These are phyloP conservation scores for silkworm (Bombyx mori) DNA, from an alignment of 1,140 invertebrate species.

Conservation along the genomic window DNA sequence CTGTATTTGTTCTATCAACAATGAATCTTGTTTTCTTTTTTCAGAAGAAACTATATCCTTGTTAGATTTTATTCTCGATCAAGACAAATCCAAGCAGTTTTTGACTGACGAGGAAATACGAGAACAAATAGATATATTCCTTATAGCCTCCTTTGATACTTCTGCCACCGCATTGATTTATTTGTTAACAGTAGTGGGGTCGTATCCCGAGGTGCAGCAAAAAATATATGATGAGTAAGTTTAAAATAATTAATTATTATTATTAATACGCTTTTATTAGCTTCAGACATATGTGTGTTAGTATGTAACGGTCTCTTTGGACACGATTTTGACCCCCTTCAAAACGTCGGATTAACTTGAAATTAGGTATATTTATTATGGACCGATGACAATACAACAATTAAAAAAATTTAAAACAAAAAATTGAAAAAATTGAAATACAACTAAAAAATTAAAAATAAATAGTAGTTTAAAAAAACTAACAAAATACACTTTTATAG, in stretches of 20 bases:
- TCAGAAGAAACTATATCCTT: background rate
- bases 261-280: no score
- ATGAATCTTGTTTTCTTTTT: background rate
- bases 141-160: slow-evolving; percentile 22
- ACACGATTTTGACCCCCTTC: no score
- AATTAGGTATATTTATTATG: no score
- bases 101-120: slow-evolving; percentile 5
- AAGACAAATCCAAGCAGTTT: background rate
- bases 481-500: no score
- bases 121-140: slow-evolving; percentile 13
- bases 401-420: no score
- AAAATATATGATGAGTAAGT: slow-evolving; percentile 27
- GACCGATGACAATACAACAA: no score
- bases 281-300: no score
- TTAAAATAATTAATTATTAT: background rate
- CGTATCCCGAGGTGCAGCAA: slow-evolving; percentile 20
- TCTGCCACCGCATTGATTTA: slow-evolving; percentile 6
- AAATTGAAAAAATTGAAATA: no score
- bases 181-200: slow-evolving; percentile 14
- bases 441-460: no score
- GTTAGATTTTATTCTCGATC: background rate
- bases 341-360: no score
- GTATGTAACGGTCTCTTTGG: no score
- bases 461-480: no score
- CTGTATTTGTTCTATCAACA: background rate